These are phyloP conservation scores for Chaenogobius annularis DNA, from an alignment of 2,113 vertebrate species.

Conservation along the genomic window DNA sequence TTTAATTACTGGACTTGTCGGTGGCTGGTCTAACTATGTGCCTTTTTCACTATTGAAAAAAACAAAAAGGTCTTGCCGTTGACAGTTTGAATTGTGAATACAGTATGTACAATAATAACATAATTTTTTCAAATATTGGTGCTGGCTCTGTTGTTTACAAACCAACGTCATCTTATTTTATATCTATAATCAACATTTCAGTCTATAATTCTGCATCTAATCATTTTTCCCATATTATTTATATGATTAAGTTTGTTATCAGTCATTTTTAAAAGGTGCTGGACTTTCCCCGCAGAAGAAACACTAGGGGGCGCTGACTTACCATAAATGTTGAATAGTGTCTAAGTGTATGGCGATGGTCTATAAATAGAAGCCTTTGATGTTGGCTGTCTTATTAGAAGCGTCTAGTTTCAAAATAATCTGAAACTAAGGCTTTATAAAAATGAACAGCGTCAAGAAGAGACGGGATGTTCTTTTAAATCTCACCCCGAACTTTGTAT, in stretches of 20 bases:
- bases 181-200: neutral
- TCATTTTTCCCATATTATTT: too few relatives aligned
- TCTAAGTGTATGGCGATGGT: neutral
- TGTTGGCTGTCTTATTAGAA: slow-evolving; percentile 23
- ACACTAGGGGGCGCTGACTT: slow-evolving; percentile 52
- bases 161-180: neutral
- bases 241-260: too few relatives aligned
- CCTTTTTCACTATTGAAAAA: slow-evolving; percentile 24
- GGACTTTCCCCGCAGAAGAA: neutral
- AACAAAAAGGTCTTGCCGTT: neutral
- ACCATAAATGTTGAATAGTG: neutral
- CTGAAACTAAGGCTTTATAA: slow-evolving; percentile 13
- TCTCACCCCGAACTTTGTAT: neutral
- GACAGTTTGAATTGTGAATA: neutral
- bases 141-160: neutral
- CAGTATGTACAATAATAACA: neutral
- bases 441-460: neutral
- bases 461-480: slow-evolving; percentile 8
- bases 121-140: neutral
- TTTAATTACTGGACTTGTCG: neutral
- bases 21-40: neutral
- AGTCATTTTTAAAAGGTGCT: too few relatives aligned
- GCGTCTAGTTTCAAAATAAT: slow-evolving; percentile 9
- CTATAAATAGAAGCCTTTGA: slow-evolving; percentile 26
- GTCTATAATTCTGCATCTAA: too few relatives aligned